Evolutionary conservation across 2,113 vertebrate species (phyloP), one percentile per base, ranked within the genome.

Genomic region (Illadopsis cleaveri): DNA sequence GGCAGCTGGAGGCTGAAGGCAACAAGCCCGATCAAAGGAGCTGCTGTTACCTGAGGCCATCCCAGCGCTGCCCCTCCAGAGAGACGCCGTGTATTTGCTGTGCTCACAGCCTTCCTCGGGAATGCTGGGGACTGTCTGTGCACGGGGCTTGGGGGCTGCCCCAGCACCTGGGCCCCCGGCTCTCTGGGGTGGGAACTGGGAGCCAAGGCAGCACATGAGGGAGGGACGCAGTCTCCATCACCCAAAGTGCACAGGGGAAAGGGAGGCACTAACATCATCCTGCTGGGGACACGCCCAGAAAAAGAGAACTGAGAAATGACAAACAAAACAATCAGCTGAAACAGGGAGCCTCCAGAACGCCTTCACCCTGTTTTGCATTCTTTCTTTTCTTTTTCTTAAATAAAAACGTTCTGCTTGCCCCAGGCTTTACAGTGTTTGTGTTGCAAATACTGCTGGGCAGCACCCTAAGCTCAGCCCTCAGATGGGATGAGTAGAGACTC

Each of bases 21-120:
- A 94, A 82, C 38, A 91, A 28, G 82, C 65, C 37, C 37, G n/a
- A 96, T 91, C 96, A 96, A 97, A 97, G 96, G 65, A 92, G 69
- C 62, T 51, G 5, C 28, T 53, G 73, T 76, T 90, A 94, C 86
- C 94, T 24, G 11, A 65, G 94, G 94, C 91, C 68, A 45, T 95
- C 54, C 69, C 64, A 58, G 66, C n/a, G 40, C 84, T 56, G 45
- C 47, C 8, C 61, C 83, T 64, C 91, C 15, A 11, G 86, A 72
- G 1, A 24, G 53, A 45, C 1, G 0, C 50, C 13, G n/a, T 22
- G 70, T 35, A 60, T 48, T 58, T 61, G 33, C 83, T 1, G 1
- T 11, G 88, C 72, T 71, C 64, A 69, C 73, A 75, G 60, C 0
- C 1, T 3, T 89, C 40, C 45, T 54, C 5, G 0, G 72, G 68